Evolutionary conservation across 2,113 vertebrate genomes (phyloP), one percentile per base, ranked within the genome.

Genomic region (Fregetta grallaria): DNA sequence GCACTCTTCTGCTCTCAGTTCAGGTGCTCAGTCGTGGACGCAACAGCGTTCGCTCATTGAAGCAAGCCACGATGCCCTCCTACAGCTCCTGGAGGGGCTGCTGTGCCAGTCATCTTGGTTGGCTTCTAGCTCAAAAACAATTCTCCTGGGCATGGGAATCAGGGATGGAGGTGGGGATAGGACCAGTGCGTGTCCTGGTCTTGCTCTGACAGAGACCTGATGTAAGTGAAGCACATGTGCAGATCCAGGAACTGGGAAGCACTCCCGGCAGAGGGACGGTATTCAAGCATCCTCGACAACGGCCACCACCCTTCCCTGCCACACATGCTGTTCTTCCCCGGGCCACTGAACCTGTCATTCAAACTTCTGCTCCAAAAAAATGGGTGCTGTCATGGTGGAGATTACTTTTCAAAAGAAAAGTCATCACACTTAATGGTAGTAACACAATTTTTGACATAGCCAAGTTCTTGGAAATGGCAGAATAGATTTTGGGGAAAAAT

Each of bases 271-370:
- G 56, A 71, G 30, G 11, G 49, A 47, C 2, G 3, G 45, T 65
- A 65, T 65, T 61, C 2, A 5, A 92, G n/a, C 66, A 92, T n/a
- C n/a, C n/a, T 29, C 47, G 73, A 45, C 25, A 59, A 32, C 0
- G 1, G 47, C 38, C 70, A 78, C 62, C 23, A 47, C 20, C 15
- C 32, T 88, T 34, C 17, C 52, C 44, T 80, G n/a, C 19, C 45
- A 89, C 25, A 32, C 26, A 25, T 0, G 0, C 40, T 52, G 40
- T 30, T 30, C 67, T 62, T 84, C 29, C 26, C 42, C 3, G 1
- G 19, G 53, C 13, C 32, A 32, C 61, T 49, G 66, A 88, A 79
- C 30, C 27, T 52, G 49, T 30, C 66, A 47, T 65, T 86, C 71
- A 44, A 61, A 68, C 36, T 76, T 65, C 30, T 92, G 40, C 58